Evolutionary conservation across 2,888 invertebrate genomes (phyloP), one percentile per base, ranked within the genome.

Genomic region (Leucoptera coffeella): DNA sequence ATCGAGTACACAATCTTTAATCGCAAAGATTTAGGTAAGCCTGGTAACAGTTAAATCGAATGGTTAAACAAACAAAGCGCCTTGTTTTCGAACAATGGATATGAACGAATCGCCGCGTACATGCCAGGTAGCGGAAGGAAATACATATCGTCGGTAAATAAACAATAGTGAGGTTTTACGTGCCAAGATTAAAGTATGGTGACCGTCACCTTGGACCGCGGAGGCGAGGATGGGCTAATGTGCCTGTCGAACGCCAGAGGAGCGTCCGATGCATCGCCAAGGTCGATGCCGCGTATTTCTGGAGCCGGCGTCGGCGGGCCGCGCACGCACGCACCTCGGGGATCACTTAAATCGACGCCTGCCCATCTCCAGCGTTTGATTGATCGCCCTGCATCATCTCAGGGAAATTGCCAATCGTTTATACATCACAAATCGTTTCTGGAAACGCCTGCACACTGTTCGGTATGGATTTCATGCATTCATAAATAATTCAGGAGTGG

Each of bases 211-310:
- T 62, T 61, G 53, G 38, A 44, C 43, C 41, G 43, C 48, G 48
- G 45, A 43, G 9, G 20, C 12, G 6, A 23, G 13, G 7, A 44
- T 41, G 50, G n/a, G n/a, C n/a, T n/a, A n/a, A n/a, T n/a, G n/a
- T n/a, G n/a, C n/a, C n/a, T n/a, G n/a, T n/a, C n/a, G n/a, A n/a
- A n/a, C n/a, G n/a, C n/a, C n/a, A n/a, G n/a, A n/a, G n/a, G n/a
- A n/a, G n/a, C n/a, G n/a, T n/a, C n/a, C n/a, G n/a, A n/a, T n/a
- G n/a, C n/a, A n/a, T n/a, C n/a, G n/a, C n/a, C 64, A 65, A 65
- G 62, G 65, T 62, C 64, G 64, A 49, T 58, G 61, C 48, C 54
- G 60, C 38, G 50, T 50, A 64, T 64, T 65, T 64, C 64, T 50
- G 47, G 60, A 57, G 60, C 50, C 42, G 50, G 48, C 50, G 50